These are phyloP conservation scores for Mungos mungo DNA, from an alignment of 2,113 vertebrate genomes.

Conservation along the genomic window DNA sequence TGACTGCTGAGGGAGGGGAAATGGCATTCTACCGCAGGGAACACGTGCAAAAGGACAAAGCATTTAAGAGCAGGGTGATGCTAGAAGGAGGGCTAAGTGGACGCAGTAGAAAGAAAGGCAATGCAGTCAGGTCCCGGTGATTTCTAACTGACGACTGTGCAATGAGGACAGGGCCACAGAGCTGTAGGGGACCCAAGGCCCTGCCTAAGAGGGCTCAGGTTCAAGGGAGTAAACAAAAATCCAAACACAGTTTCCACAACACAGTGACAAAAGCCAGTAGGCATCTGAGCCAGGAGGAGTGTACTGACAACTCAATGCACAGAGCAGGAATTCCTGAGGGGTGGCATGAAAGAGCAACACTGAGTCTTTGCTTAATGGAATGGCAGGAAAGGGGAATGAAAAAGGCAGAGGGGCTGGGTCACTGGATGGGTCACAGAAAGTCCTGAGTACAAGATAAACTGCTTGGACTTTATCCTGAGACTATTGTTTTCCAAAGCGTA, in stretches of 20 bases:
- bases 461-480: not conserved
- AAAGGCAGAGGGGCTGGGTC: not conserved
- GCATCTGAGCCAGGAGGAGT: not conserved
- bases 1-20: not conserved
- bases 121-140: not conserved
- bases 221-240: not conserved
- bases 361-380: not conserved
- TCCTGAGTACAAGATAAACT: not conserved
- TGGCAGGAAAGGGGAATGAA: not conserved
- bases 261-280: not conserved
- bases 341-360: not conserved
- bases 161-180: not conserved
- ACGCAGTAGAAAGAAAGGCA: not conserved
- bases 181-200: not conserved
- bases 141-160: not conserved
- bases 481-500: not conserved
- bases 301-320: no score
- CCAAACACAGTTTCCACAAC: not conserved
- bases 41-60: fast-evolving
- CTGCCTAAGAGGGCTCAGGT: not conserved
- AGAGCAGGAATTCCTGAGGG: not conserved
- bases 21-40: not conserved
- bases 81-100: not conserved
- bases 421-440: not conserved
- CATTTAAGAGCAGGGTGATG: not conserved